Base-by-base conservation (phyloP, 2,888 invertebrate species). In the Catocala fraxini region DNA sequence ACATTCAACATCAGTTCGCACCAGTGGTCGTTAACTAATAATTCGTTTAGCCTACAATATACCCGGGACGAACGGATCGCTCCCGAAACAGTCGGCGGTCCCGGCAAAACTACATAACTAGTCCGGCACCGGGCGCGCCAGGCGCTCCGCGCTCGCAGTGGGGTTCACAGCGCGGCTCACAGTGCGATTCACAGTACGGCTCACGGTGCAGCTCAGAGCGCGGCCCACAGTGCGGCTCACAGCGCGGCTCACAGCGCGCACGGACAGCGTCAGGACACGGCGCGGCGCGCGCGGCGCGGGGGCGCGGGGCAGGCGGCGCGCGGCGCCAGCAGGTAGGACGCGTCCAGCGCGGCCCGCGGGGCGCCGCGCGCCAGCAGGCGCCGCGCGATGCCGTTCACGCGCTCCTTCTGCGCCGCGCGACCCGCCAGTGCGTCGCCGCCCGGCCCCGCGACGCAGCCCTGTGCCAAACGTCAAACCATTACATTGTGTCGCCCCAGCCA, bases 1-100 rank as follows among this genome's bases (percentile, higher is more conserved):
- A 92, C 88, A 80, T 91, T 93, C 91, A 93, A 93, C 93, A 92
- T 91, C 90, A 90, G 89, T 91, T 90, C 92, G 92, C 92, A 93
- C 93, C 92, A 92, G 85, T 89, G 89, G 87, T 91, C 88, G 88
- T 91, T 90, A 87, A 88, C 85, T 85, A 85, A 82, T 81, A 72
- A 83, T 82, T 84, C 77, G 56, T 84, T 86, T 88, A 89, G 56
- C 77, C 86, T 91, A 89, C 65, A 73, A 70, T 81, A 80, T 75
- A 64, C 63, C 63, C 58, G 69, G 62, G 82, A 80, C 77, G 59
- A 59, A 68, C 70, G 62, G 65, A 71, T 73, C 58, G 71, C 62
- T 80, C 81, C 84, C 88, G 89, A 87, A 90, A 88, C 85, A 72
- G 86, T 83, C 33, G 42, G 12, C 6, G 9, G 47, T 39, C 55